A percentile compares a stretch with the other conserved stretches of the same genome.
phyloP scores from a whole-genome alignment of 1,140 invertebrate genomes.

The Ceratosolen fusciceps region DNA sequence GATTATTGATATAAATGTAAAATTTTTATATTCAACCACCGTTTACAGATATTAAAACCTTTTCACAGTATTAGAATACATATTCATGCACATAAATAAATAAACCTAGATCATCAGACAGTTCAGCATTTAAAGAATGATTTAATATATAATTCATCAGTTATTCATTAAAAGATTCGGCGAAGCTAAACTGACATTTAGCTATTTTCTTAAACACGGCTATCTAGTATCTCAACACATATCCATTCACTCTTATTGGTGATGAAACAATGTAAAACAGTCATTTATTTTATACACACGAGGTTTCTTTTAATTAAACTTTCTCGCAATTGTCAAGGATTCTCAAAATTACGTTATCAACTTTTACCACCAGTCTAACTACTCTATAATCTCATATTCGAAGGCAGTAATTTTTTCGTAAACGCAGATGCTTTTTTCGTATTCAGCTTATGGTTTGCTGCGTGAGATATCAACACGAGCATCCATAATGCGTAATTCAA shows the following conservation, averaged over 20 bases:
- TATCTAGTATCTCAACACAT: constrained; percentile 54
- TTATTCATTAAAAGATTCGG: no score
- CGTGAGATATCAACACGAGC: constrained; percentile 61
- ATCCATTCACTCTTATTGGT: not conserved
- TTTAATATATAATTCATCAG: no score
- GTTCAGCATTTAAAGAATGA: no score
- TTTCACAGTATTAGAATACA: no score
- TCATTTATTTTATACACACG: constrained; percentile 61
- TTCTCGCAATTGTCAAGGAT: constrained; percentile 53
- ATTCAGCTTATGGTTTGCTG: constrained; percentile 52
- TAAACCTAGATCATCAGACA: no score
- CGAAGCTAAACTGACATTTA: no score
- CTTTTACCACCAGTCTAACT: constrained; percentile 61
- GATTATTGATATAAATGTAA: no score
- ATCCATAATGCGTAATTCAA: constrained; percentile 48
- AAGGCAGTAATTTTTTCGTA: not conserved
- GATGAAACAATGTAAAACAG: constrained; percentile 50
- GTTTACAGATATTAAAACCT: no score
- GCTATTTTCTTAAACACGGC: constrained; percentile 54
- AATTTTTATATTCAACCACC: no score
- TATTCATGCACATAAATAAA: no score
- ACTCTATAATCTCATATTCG: constrained; percentile 49
- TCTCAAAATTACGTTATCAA: constrained; percentile 63
- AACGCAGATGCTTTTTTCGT: constrained; percentile 10
- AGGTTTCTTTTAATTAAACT: constrained; percentile 72